Percentiles rank a stretch among this genome's conserved stretches.
These are phyloP conservation scores for Vireo griseus DNA, from an alignment of 2,797 vertebrate species.

Conservation along the genomic window DNA sequence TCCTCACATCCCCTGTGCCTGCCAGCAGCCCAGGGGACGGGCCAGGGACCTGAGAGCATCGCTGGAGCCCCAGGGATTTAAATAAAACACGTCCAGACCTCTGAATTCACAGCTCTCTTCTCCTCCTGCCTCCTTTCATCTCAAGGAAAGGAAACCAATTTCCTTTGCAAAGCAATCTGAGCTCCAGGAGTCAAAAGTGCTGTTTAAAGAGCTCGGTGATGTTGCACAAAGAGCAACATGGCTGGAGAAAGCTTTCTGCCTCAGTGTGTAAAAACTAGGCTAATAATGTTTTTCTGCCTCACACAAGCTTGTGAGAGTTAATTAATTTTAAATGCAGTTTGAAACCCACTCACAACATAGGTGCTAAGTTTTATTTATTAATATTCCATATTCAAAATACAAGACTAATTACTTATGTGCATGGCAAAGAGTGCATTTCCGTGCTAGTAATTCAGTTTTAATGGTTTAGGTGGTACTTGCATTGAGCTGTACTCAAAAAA, in stretches of 20 bases:
- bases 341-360: background rate
- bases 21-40: background rate
- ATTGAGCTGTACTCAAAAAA: background rate
- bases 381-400: slow-evolving; percentile 1
- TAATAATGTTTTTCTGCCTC: slow-evolving; percentile 33
- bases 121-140: background rate
- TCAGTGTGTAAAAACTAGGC: background rate
- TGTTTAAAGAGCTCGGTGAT: background rate
- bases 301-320: background rate
- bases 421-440: background rate
- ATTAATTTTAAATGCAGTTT: slow-evolving; percentile 19
- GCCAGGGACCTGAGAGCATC: background rate
- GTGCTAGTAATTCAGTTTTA: background rate
- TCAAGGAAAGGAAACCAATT: slow-evolving; percentile 7
- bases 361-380: slow-evolving; percentile 15
- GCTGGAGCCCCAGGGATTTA: background rate
- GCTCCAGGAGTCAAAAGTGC: slow-evolving; percentile 10
- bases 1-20: rapidly evolving
- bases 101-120: background rate
- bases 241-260: background rate
- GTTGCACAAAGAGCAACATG: background rate
- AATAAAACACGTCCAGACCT: background rate
- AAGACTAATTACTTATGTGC: background rate
- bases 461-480: background rate
- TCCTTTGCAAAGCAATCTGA: slow-evolving; percentile 23